These are phyloP conservation scores for Hoplias malabaricus DNA, from an alignment of 2,113 vertebrate genomes.

Conservation along the genomic window DNA sequence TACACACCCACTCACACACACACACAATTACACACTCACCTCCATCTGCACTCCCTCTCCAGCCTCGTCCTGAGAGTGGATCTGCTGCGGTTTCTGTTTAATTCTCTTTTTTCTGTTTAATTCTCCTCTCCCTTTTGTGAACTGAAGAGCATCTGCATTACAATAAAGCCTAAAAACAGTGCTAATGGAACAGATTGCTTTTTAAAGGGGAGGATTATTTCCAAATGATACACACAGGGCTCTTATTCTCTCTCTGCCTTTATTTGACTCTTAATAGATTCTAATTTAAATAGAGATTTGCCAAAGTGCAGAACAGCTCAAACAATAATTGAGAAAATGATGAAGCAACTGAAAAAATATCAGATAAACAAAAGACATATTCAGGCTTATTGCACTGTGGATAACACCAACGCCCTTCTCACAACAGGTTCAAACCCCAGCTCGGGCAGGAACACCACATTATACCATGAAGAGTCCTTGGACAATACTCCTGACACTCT, in stretches of 20 bases:
- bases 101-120: constrained; percentile 35
- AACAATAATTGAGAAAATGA: not conserved
- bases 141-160: constrained; percentile 41
- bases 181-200: constrained; percentile 62
- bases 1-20: not conserved
- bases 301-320: constrained; percentile 14
- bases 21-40: not conserved
- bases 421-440: too few species aligned
- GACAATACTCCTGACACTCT: too few species aligned
- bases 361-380: not conserved
- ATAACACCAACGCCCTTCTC: too few species aligned
- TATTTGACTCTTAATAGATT: constrained; percentile 52
- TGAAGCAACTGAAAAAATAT: too few species aligned
- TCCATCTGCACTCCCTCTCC: not conserved
- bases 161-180: constrained; percentile 39
- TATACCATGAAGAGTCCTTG: too few species aligned
- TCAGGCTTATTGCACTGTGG: too few species aligned
- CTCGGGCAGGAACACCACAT: too few species aligned
- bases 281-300: constrained; percentile 43
- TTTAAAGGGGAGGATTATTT: constrained; percentile 72
- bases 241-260: constrained; percentile 16
- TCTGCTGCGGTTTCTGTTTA: constrained; percentile 26
- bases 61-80: constrained; percentile 33
- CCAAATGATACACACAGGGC: constrained; percentile 48
- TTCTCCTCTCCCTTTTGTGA: constrained; percentile 21